Evolutionary conservation across 2,797 vertebrate genomes (phyloP), one percentile per base, ranked within the genome.

Genomic region (Nasua narica): DNA sequence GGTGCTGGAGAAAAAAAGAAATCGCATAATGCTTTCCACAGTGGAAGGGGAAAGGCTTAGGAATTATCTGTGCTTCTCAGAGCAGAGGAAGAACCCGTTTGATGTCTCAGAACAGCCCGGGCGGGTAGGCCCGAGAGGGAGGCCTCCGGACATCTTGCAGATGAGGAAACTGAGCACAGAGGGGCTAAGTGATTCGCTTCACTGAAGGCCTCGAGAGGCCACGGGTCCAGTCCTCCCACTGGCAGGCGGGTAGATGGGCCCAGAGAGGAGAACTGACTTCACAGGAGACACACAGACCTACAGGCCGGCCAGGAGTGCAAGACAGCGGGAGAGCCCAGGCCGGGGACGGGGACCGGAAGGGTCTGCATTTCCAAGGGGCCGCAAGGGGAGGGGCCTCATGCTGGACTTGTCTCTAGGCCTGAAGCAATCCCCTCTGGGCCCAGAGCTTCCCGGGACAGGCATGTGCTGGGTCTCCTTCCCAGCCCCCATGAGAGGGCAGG

Each of bases 11-110:
- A 93, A 81, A 95, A 92, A 96, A 95, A 92, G 90, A 92, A 92
- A 96, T 94, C 76, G 0, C 90, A 92, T 93, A 96, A 96, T 96
- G 92, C 96, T 89, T 94, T 87, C 93, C 94, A 87, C 76, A 69
- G 93, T 54, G 35, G 5, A 91, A 89, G 72, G 48, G 91, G 95
- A 92, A 25, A 72, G 15, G 95, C 95, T 86, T 60, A 72, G 76
- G 95, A 90, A 87, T 94, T 79, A 91, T 92, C 97, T 78, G 87
- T 86, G 92, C 70, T 72, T 86, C 77, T 90, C 72, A 74, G 87
- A 76, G n/a, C 25, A 9, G 56, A 58, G 60, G 56, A 54, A 82
- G 43, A 60, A 14, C 76, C 69, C 1, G 0, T 62, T 5, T 43
- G 91, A 78, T 87, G 7, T 70, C 56, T 46, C 10, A 54, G 89